Conservation (phyloP, 1,140 invertebrate species). For the Trissolcus basalis region DNA sequence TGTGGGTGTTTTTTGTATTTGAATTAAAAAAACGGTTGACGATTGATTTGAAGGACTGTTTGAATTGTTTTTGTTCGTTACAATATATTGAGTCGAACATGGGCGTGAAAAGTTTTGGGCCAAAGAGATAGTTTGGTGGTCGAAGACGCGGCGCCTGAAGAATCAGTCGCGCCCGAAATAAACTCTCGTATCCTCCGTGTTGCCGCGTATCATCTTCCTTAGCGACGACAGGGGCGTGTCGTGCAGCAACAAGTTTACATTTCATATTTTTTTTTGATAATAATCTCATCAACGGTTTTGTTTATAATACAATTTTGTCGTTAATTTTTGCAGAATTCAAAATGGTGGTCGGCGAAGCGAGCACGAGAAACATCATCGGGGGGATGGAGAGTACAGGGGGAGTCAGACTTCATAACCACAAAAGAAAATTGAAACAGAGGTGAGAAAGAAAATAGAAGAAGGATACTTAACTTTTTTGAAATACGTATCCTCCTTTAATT, state of each 20-base stretch:
- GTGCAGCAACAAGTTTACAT: constrained; percentile 29
- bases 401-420: constrained; percentile 87
- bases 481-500: no score
- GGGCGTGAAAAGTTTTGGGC: constrained; percentile 32
- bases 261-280: neutral
- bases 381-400: constrained; percentile 89
- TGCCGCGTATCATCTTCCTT: constrained; percentile 46
- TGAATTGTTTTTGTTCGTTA: no score
- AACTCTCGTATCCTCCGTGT: constrained; percentile 63
- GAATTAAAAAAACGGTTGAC: no score
- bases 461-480: no score
- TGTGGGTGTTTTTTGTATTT: no score
- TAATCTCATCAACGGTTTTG: neutral
- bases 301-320: neutral
- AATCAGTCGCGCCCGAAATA: constrained; percentile 67
- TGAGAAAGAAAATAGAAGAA: constrained; percentile 65
- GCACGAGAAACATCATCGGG: constrained; percentile 88
- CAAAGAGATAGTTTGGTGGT: constrained; percentile 41
- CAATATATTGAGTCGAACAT: no score
- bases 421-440: constrained; percentile 88
- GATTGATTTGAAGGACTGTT: no score
- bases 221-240: constrained; percentile 47
- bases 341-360: constrained; percentile 85
- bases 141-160: constrained; percentile 45
- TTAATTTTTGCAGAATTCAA: constrained; percentile 68